phyloP scores from a whole-genome alignment of 2,113 vertebrate genomes.

The Arvicanthis niloticus region DNA sequence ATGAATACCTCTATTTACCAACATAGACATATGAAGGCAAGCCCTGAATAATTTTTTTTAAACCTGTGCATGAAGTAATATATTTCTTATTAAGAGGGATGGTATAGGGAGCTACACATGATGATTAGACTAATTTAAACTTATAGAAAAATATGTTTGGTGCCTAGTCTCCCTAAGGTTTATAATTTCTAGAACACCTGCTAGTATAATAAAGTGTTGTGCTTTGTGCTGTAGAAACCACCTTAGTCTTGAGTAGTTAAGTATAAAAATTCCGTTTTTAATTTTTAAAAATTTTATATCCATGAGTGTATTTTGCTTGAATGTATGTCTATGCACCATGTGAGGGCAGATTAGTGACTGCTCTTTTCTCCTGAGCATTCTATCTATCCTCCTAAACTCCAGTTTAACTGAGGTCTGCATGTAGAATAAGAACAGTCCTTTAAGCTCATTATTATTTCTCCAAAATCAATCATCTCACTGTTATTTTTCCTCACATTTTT shows the following conservation, averaged over 20 bases:
- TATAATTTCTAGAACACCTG: background rate
- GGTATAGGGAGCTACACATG: too few species aligned
- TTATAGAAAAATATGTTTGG: background rate
- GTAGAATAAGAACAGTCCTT: background rate
- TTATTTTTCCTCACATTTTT: background rate
- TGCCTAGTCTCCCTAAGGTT: background rate
- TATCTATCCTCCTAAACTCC: background rate
- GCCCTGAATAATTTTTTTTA: background rate
- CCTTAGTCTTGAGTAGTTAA: background rate
- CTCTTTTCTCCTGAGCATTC: background rate
- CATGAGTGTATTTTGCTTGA: background rate
- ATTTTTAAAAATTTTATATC: background rate
- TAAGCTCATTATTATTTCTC: background rate
- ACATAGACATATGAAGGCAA: too few species aligned
- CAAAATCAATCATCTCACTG: background rate
- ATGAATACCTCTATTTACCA: background rate
- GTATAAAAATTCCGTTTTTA: too few species aligned
- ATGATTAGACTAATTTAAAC: background rate
- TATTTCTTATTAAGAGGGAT: background rate
- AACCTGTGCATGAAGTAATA: background rate
- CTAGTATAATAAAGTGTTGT: fast-evolving
- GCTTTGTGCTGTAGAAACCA: background rate
- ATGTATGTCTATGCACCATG: background rate
- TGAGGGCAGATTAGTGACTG: background rate
- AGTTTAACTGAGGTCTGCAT: background rate